Percentiles rank a stretch among this genome's conserved stretches.
These are phyloP conservation scores for Carcharodon carcharias DNA, from an alignment of 2,797 vertebrate genomes.

Conservation along the genomic window DNA sequence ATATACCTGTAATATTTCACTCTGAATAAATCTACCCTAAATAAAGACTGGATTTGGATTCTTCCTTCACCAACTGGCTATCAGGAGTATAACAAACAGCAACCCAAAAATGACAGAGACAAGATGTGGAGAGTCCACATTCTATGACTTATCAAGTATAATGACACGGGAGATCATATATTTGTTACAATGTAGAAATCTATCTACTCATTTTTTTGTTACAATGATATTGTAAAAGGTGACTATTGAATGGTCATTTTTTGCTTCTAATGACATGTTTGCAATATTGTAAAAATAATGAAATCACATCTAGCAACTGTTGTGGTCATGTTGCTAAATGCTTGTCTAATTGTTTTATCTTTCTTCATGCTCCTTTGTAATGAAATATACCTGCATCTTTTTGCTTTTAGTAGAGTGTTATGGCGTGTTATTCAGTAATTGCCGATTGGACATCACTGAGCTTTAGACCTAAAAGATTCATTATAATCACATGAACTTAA, in stretches of 20 bases:
- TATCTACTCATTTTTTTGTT: background rate
- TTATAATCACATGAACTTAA: conserved; percentile 22
- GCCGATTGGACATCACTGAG: background rate
- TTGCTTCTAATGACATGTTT: background rate
- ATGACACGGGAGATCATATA: background rate
- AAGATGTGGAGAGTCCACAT: background rate
- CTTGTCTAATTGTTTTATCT: background rate
- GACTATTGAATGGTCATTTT: background rate
- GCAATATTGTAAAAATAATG: background rate
- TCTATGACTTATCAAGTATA: background rate
- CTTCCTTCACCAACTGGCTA: background rate
- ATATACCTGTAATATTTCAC: background rate
- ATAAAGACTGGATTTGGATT: background rate
- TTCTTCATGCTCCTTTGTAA: background rate
- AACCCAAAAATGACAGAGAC: background rate
- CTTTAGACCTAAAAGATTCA: background rate
- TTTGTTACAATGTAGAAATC: background rate
- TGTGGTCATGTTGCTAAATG: background rate
- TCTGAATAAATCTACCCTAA: background rate
- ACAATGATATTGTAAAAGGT: background rate
- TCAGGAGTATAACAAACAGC: background rate
- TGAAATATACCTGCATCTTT: background rate
- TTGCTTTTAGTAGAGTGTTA: background rate
- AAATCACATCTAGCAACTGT: background rate
- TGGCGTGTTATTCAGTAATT: background rate